Conservation (phyloP, 2,113 vertebrate genomes). For the Proterorhinus semilunaris region DNA sequence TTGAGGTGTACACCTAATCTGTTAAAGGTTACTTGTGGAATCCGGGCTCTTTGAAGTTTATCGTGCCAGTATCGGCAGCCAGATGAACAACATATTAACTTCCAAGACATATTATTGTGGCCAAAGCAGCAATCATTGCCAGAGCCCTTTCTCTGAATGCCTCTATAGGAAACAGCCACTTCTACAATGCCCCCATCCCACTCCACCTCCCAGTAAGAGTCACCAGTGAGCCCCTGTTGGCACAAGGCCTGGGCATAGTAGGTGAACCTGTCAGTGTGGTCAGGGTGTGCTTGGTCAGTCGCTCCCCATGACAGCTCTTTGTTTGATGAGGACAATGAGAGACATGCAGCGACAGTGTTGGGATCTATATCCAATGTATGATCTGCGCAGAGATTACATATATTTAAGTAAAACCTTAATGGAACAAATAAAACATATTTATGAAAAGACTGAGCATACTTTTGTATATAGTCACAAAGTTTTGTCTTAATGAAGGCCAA, state of each 20-base stretch:
- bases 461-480: neutral
- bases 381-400: constrained; percentile 24
- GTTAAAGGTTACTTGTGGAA: constrained; percentile 44
- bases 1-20: constrained; percentile 79
- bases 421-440: neutral
- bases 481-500: neutral
- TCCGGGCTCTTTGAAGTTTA: constrained; percentile 44
- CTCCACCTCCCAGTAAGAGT: constrained; percentile 67
- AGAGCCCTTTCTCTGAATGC: constrained; percentile 61
- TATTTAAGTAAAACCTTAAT: neutral
- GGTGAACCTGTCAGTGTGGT: constrained; percentile 59
- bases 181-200: constrained; percentile 68
- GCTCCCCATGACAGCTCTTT: constrained; percentile 30
- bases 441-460: neutral
- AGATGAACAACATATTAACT: constrained; percentile 59
- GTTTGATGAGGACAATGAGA: constrained; percentile 47
- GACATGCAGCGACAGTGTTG: constrained; percentile 48
- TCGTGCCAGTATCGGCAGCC: constrained; percentile 80
- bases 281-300: constrained; percentile 25
- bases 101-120: constrained; percentile 82
- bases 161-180: constrained; percentile 77
- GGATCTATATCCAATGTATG: constrained; percentile 37
- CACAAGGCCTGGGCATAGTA: constrained; percentile 50
- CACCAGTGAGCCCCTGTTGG: constrained; percentile 9
- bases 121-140: constrained; percentile 76